phyloP scores from a whole-genome alignment of 1,140 invertebrate genomes.

The Bombus haemorrhoidalis region DNA sequence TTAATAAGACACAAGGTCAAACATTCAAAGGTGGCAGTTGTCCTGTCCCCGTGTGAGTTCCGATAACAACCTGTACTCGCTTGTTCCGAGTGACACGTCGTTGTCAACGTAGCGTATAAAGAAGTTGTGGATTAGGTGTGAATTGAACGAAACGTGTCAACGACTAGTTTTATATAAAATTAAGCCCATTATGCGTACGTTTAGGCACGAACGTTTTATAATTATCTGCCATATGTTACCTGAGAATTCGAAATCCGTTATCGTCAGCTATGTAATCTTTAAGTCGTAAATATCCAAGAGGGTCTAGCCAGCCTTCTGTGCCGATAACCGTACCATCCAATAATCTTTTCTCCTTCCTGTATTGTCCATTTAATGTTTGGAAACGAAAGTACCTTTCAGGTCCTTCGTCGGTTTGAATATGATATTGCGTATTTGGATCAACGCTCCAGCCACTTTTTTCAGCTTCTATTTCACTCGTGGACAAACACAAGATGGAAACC shows the following conservation, averaged over 20 bases:
- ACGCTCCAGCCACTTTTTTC: conserved; percentile 84
- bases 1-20: no score
- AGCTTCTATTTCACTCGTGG: conserved; percentile 77
- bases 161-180: no score
- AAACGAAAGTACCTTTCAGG: conserved; percentile 92
- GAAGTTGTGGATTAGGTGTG: no score
- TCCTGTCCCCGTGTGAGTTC: no score
- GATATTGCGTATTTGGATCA: conserved; percentile 88
- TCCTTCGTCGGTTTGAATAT: conserved; percentile 96
- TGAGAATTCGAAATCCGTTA: conserved; percentile 90
- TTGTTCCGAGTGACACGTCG: no score
- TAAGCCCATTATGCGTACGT: no score
- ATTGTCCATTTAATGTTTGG: conserved; percentile 94
- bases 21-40: no score
- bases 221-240: conserved; percentile 72
- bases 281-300: conserved; percentile 89
- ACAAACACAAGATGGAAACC: conserved; percentile 77
- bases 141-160: no score
- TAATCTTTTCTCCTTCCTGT: conserved; percentile 92
- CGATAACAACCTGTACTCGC: no score
- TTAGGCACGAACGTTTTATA: neutral
- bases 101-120: no score
- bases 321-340: conserved; percentile 91
- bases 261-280: conserved; percentile 94
- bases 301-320: conserved; percentile 88